These are phyloP conservation scores for Lophotis ruficrista DNA, from an alignment of 2,113 vertebrate genomes.

Conservation along the genomic window DNA sequence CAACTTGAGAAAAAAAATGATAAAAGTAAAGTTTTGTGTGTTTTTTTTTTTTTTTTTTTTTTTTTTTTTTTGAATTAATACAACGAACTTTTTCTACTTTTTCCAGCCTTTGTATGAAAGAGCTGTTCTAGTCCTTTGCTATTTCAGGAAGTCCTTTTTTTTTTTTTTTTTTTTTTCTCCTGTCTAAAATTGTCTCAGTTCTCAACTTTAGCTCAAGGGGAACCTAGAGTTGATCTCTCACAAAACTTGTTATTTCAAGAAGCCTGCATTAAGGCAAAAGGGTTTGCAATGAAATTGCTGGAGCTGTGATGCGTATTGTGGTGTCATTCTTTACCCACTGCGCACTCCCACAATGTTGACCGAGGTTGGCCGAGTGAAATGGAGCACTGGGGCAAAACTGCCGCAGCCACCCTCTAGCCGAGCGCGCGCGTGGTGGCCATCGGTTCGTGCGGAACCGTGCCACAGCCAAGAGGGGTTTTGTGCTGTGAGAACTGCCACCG, in stretches of 20 bases:
- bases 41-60: not conserved
- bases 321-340: not conserved
- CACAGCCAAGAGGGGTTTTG: rapidly evolving
- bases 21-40: not conserved
- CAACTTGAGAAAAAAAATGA: not conserved
- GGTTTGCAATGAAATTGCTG: not conserved
- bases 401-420: not conserved
- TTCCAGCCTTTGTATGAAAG: not conserved
- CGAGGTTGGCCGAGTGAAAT: rapidly evolving
- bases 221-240: not conserved
- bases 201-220: not conserved
- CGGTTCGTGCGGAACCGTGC: rapidly evolving
- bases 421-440: rapidly evolving
- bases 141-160: not conserved
- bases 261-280: rapidly evolving
- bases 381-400: not conserved
- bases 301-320: rapidly evolving
- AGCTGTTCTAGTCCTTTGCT: not conserved
- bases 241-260: not conserved
- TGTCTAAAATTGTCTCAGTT: not conserved
- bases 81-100: not conserved
- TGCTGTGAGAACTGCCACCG: rapidly evolving
- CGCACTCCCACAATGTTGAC: rapidly evolving
- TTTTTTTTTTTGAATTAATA: not conserved
- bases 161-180: not conserved